phyloP scores from a whole-genome alignment of 1,140 invertebrate species.

The Myzus persicae region DNA sequence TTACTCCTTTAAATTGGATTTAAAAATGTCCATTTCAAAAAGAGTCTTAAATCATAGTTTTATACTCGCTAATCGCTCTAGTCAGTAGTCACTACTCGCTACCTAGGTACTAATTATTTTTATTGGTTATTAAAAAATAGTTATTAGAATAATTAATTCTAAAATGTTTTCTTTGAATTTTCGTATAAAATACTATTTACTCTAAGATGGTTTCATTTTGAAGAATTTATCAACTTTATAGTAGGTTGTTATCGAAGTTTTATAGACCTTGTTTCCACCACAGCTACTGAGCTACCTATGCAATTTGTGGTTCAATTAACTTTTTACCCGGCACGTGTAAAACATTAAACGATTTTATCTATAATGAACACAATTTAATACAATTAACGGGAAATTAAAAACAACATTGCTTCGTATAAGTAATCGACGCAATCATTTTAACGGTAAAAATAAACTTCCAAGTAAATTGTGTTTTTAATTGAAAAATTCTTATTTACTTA shows the following conservation, averaged over 20 bases:
- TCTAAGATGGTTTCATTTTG: not conserved
- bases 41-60: not conserved
- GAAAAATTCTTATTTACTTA: not conserved
- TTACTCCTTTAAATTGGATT: no score
- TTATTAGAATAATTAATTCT: not conserved
- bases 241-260: not conserved
- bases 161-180: not conserved
- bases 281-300: no score
- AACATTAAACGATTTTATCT: not conserved
- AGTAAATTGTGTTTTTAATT: conserved; percentile 39
- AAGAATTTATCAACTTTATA: not conserved
- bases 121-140: not conserved
- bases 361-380: conserved; percentile 28
- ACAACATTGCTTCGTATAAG: conserved; percentile 1
- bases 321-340: conserved; percentile 30
- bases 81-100: not conserved
- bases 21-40: not conserved
- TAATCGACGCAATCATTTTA: not conserved
- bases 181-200: not conserved
- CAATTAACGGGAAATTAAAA: not conserved
- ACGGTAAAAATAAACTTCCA: conserved; percentile 19
- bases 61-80: not conserved
- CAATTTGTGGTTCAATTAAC: conserved; percentile 28
- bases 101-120: not conserved
- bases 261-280: not conserved